Conservation (phyloP, 2,113 vertebrate species). For the Pelusios castaneus region DNA sequence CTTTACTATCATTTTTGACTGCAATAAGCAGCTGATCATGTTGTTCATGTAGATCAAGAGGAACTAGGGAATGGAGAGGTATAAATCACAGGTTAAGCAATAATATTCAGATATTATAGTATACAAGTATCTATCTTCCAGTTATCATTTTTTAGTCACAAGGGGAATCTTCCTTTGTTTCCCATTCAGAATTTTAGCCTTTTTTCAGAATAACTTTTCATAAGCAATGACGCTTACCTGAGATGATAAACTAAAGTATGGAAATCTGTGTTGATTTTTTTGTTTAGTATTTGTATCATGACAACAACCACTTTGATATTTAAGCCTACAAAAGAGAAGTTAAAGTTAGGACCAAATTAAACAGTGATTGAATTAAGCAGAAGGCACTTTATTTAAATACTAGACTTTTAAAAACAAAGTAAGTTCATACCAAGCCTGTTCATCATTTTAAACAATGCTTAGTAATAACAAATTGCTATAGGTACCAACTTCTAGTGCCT, state of each 20-base stretch:
- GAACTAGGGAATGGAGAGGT: neutral
- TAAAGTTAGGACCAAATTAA: conserved; percentile 23
- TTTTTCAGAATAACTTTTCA: neutral
- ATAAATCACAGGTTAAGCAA: neutral
- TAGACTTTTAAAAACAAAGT: conserved; percentile 28
- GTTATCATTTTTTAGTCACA: neutral
- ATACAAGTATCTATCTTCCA: neutral
- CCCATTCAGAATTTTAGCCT: neutral
- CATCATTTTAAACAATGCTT: conserved; percentile 44
- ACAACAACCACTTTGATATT: neutral
- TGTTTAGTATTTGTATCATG: neutral
- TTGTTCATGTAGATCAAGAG: neutral
- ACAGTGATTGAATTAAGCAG: conserved; percentile 51
- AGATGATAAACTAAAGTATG: conserved; percentile 13
- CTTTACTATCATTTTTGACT: neutral
- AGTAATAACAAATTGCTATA: neutral
- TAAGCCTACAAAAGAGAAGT: neutral
- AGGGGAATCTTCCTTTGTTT: neutral
- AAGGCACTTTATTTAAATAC: conserved; percentile 70
- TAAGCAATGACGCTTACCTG: conserved; percentile 36
- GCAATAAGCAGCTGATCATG: neutral
- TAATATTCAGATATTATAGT: neutral
- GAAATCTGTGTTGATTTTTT: neutral
- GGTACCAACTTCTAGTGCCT: conserved; percentile 11
- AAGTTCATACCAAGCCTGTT: conserved; percentile 29